A percentile compares a stretch with the other conserved stretches of the same genome.
Evolutionary conservation across 2,113 vertebrate genomes (phyloP).

Genomic region (Lathamus discolor): DNA sequence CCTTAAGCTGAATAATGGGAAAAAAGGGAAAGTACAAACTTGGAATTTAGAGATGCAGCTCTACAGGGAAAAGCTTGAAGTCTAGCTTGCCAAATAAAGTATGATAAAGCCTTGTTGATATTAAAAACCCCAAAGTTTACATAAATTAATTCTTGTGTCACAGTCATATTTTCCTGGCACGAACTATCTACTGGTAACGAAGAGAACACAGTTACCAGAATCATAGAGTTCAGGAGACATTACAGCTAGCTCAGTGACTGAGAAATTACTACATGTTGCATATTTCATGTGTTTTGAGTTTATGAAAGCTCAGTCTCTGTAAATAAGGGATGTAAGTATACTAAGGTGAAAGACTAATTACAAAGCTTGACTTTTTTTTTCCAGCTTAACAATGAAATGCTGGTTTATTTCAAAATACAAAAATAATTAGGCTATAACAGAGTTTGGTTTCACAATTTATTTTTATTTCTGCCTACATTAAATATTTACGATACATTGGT

Average conservation of each 20-base stretch:
- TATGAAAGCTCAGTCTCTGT: not conserved
- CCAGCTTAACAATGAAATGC: not conserved
- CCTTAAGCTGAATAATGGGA: not conserved
- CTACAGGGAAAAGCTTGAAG: constrained; percentile 54
- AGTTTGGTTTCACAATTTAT: accelerated
- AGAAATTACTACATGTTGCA: not conserved
- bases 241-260: constrained; percentile 33
- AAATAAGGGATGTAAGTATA: not conserved
- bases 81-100: constrained; percentile 74
- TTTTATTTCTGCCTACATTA: not conserved
- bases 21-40: constrained; percentile 15
- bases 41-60: constrained; percentile 42
- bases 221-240: constrained; percentile 48
- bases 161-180: constrained; percentile 78
- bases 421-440: not conserved
- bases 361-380: not conserved
- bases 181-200: constrained; percentile 40
- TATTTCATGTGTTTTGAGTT: not conserved
- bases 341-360: not conserved
- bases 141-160: constrained; percentile 69
- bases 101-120: constrained; percentile 69
- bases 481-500: not conserved
- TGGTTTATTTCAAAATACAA: not conserved
- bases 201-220: constrained; percentile 65
- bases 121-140: constrained; percentile 57